These are phyloP conservation scores for Sorex araneus DNA, from an alignment of 2,113 vertebrate species.

Conservation along the genomic window DNA sequence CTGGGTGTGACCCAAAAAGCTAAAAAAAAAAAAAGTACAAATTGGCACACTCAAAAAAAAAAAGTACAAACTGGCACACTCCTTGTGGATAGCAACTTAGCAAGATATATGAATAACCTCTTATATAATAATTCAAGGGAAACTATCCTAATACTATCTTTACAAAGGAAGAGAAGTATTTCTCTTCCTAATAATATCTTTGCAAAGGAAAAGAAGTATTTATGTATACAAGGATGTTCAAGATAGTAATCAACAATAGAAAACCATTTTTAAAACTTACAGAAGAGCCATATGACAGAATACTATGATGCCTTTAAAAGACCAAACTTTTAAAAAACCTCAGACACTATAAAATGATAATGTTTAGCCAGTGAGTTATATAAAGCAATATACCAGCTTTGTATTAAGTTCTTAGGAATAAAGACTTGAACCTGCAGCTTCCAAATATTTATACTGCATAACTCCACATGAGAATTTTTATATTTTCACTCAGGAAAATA, in stretches of 20 bases:
- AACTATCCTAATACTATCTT: not conserved
- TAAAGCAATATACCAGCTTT: conserved; percentile 28
- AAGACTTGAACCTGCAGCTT: conserved; percentile 23
- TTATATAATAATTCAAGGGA: conserved; percentile 51
- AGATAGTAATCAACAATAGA: not conserved
- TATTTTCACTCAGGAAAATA: conserved; percentile 44
- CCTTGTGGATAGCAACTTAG: conserved; percentile 45
- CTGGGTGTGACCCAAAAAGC: no score
- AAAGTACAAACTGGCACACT: conserved; percentile 17
- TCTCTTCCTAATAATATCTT: not conserved
- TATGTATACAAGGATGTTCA: not conserved
- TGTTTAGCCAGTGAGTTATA: no score
- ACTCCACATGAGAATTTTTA: not conserved
- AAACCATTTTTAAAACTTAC: conserved; percentile 34
- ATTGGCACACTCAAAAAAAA: no score
- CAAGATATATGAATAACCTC: not conserved
- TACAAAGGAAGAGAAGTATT: no score
- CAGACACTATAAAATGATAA: not conserved
- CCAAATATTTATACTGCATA: not conserved
- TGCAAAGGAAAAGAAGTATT: not conserved
- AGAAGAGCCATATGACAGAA: not conserved
- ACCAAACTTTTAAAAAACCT: conserved; percentile 23
- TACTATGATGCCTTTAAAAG: conserved; percentile 42
- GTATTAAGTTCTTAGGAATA: conserved; percentile 12
- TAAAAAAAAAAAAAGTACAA: conserved; percentile 54